A percentile compares a stretch with the other conserved stretches of the same genome.
Evolutionary conservation across 2,888 invertebrate species (phyloP).

Genomic region (Luperina testacea): DNA sequence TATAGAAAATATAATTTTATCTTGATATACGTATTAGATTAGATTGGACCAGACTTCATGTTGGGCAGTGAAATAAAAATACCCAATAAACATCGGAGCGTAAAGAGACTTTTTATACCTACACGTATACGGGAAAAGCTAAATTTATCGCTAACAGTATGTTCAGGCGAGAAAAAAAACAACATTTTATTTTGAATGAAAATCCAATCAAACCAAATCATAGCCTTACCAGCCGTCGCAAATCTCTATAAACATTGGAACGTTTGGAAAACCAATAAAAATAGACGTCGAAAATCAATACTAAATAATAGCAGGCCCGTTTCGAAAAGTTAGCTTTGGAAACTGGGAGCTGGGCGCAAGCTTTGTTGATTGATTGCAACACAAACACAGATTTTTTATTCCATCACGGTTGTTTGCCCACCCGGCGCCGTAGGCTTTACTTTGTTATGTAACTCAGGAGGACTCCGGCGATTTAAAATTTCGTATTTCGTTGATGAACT

Average conservation of each 20-base stretch:
- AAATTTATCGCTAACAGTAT: constrained; percentile 51
- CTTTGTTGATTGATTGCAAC: constrained; percentile 89
- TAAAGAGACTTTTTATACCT: constrained; percentile 44
- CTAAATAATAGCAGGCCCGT: constrained; percentile 82
- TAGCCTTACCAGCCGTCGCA: constrained; percentile 76
- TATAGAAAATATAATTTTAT: constrained; percentile 54
- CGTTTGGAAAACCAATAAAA: constrained; percentile 81
- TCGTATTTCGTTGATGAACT: constrained; percentile 66
- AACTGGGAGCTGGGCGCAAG: constrained; percentile 76
- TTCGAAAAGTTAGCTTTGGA: constrained; percentile 84
- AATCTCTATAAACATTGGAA: constrained; percentile 81
- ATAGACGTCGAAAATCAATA: constrained; percentile 84
- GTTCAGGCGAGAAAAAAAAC: constrained; percentile 49
- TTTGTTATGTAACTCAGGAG: constrained; percentile 73
- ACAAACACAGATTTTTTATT: constrained; percentile 86
- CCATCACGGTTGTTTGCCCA: constrained; percentile 80
- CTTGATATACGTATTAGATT: constrained; percentile 50
- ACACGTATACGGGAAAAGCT: constrained; percentile 44
- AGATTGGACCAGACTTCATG: constrained; percentile 57
- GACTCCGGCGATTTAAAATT: constrained; percentile 60
- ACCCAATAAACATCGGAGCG: constrained; percentile 38
- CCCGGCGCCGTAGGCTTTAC: constrained; percentile 68
- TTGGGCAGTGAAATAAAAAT: constrained; percentile 61
- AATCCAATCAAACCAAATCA: constrained; percentile 78
- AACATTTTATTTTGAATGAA: constrained; percentile 69